A percentile compares a stretch with the other conserved stretches of the same genome.
These are phyloP conservation scores for Pachymerium ferrugineum DNA, from an alignment of 2,888 invertebrate genomes.

Conservation along the genomic window DNA sequence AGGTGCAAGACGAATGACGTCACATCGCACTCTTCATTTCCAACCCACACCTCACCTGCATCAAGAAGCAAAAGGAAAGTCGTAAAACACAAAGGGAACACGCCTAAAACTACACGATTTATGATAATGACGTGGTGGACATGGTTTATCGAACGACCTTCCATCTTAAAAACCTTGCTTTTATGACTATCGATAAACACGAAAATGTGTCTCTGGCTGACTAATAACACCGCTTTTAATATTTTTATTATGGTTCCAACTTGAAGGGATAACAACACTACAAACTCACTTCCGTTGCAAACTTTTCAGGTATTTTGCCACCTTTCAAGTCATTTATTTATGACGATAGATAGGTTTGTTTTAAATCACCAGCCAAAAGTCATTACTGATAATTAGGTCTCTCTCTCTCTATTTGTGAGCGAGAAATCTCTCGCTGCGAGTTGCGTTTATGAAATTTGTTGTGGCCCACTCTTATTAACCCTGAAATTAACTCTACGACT, in stretches of 20 bases:
- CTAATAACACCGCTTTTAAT: background rate
- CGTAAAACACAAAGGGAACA: too few species aligned
- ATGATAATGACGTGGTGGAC: background rate
- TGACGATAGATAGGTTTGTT: background rate
- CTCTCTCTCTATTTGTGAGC: background rate
- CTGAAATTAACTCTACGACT: background rate
- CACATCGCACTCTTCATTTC: too few species aligned
- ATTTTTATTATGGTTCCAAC: background rate
- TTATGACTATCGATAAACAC: background rate
- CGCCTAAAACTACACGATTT: background rate
- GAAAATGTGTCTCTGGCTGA: background rate
- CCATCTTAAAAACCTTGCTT: background rate
- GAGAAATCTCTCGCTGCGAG: background rate
- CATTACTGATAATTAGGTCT: background rate
- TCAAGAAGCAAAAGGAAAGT: too few species aligned
- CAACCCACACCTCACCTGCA: too few species aligned
- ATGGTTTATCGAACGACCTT: background rate
- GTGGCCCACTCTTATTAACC: background rate
- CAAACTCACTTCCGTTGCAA: background rate
- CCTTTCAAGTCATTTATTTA: background rate
- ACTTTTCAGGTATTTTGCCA: too few species aligned
- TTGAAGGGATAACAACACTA: background rate
- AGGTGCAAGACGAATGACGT: too few species aligned
- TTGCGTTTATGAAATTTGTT: background rate
- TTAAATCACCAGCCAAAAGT: background rate